Base-by-base conservation (phyloP, 92 coral and sea anemone species). In the Palythoa grandis region DNA sequence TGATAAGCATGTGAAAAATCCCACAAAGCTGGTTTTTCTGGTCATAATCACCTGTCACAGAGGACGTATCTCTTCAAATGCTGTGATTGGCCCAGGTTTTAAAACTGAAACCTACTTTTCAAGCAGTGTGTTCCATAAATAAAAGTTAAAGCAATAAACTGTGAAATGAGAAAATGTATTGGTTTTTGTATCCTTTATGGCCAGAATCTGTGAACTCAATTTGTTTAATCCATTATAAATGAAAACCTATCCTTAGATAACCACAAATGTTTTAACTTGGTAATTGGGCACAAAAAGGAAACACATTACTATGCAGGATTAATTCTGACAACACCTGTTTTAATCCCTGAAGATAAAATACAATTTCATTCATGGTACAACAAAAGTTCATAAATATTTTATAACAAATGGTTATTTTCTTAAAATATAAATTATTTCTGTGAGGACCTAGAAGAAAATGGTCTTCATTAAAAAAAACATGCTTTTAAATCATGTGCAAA, bases 1-100 rank as follows among this genome's bases (percentile, higher is more conserved):
- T 93, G 82, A 50, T 48, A 86, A 87, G 93, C 87, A 93, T 93
- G 88, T 52, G 73, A 38, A 53, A 80, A 82, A 79, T 86, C 72
- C 72, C 47, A 72, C 23, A 16, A 69, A 88, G 86, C 90, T 83
- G 20, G 74, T 74, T 66, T 83, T 61, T 53, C 72, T 19, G 5
- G 74, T 13, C 38, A 40, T 35, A 43, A 70, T 67, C 85, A 86
- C 90, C 90, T 90, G 90, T 29, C 22, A 11, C 24, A 74, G 73
- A 86, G 74, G 71, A 47, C 43, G 61, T 11, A 22, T 58, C 20
- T 23, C 25, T 19, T 39, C 10, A 12, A 52, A 11, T 76, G 60
- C 17, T 52, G 40, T 20, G 61, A 48, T 78, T 60, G 71, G 84
- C 84, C 17, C 9, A 37, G 23, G 16, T 65, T 22, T 39, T 47